phyloP scores from a whole-genome alignment of 2,113 vertebrate genomes.

The Strix uralensis region DNA sequence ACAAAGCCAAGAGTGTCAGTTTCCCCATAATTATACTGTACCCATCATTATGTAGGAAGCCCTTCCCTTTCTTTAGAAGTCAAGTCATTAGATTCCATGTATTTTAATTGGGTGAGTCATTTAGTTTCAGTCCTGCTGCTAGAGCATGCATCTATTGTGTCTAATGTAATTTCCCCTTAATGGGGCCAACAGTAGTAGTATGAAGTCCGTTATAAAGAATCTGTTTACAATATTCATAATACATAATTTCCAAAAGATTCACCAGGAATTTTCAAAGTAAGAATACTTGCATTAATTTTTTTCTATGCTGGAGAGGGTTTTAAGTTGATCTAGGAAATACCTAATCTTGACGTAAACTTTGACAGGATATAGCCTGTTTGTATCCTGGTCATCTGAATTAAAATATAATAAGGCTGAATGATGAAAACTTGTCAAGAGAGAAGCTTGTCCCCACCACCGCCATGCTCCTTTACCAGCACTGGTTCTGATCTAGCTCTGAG shows the following conservation, averaged over 20 bases:
- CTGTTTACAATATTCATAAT: neutral
- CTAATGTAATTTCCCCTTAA: neutral
- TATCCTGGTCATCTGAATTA: neutral
- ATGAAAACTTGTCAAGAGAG: neutral
- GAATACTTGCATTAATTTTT: too few species aligned
- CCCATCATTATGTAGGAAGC: neutral
- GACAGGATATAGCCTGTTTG: neutral
- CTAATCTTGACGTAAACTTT: neutral
- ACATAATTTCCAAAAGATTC: neutral
- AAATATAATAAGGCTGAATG: neutral
- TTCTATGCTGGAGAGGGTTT: neutral
- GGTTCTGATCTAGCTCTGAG: neutral
- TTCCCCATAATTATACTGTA: neutral
- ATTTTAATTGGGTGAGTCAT: slow-evolving; percentile 10
- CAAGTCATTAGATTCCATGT: neutral
- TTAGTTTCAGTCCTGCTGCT: neutral
- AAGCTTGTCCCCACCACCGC: neutral
- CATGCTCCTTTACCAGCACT: neutral
- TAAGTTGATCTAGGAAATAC: neutral
- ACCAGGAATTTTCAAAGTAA: neutral
- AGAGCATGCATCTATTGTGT: neutral
- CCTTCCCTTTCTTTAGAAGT: neutral
- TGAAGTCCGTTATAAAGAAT: neutral
- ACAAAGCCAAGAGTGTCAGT: neutral
- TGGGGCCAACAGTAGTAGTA: neutral